Base-by-base conservation (phyloP, 2,797 vertebrate species). In the Brachymystax lenok region DNA sequence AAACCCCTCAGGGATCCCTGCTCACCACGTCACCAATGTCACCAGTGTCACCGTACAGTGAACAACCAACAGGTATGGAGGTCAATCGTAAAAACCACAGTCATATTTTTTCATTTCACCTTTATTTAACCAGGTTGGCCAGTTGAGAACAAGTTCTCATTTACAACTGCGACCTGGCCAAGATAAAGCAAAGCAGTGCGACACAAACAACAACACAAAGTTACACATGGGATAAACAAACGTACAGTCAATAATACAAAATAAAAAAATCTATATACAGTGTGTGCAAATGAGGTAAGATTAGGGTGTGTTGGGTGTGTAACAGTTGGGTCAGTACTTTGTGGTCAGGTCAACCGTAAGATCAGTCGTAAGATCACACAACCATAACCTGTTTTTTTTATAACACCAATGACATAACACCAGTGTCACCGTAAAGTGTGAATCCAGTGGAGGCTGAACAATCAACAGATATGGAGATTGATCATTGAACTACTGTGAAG, bases 1-100 rank as follows among this genome's bases (percentile, higher is more conserved):
- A 78, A 86, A 84, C 86, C 81, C 83, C 90, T 72, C 63, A 40
- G 82, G 77, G 86, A 85, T 85, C 85, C 75, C 75, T 84, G 83
- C 76, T 79, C 71, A 54, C 74, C 40, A 33, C 73, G 51, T 73
- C 67, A 67, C 72, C 59, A 3, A 80, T 63, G 75, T 75, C 83
- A 74, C 83, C 83, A 0, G 12, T 61, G n/a, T 79, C 40, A 76
- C 79, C 19, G 35, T 76, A 85, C 21, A 24, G 21, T 74, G 84
- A 84, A 56, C 71, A 68, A 69, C 82, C 87, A 71, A 81, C 88
- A 92, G 93, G 94, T 95, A 91, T 59, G 28, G 51, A 12, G 51
- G 27, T 46, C 35, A n/a, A 12, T 10, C 68, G n/a, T 35, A 46
- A 46, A n/a, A 3, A 40, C 33, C 35, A 46, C 56, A 35, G 63